Base-by-base conservation (phyloP, 2,888 invertebrate genomes). In the Sphinx pinastri region DNA sequence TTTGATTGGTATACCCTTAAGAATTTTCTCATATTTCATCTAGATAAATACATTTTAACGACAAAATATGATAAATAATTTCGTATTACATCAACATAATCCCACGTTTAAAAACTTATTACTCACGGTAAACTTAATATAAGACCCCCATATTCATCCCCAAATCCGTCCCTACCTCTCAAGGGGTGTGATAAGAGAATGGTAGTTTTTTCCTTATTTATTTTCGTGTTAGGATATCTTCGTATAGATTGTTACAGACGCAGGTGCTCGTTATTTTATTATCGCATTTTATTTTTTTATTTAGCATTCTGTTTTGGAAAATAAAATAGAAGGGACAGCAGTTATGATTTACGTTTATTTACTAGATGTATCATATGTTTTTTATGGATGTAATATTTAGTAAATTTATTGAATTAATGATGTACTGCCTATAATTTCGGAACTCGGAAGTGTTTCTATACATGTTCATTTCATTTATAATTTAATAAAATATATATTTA, bases 191-290 rank as follows among this genome's bases (percentile, higher is more conserved):
- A 72, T 71, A 73, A 69, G 69, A 71, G 72, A 69, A 54, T 68
- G 72, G 75, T 73, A 73, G 74, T 76, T 75, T 75, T 55, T 75
- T 72, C 63, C 63, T 63, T 77, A 75, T 80, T 84, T 83, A 83
- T 83, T 84, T 78, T 77, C 75, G 63, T 63, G 63, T 73, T 73
- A 73, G 70, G 73, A 73, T 76, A 76, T 63, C 63, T 63, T 63
- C 63, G 63, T 19, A 77, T 77, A 75, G 75, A 77, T 77, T 74
- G 72, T 68, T 73, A 52, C 74, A 70, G 69, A 72, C 63, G 71
- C 84, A 82, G 83, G 76, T 84, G 82, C 75, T 67, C 60, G 74
- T 76, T 74, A 76, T 74, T 79, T 79, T 79, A 79, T 80, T 75
- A 67, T 58, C 73, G 52, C 67, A 14, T 55, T 74, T 73, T 74